Percentiles rank a stretch among this genome's conserved stretches.
Evolutionary conservation across 1,140 invertebrate species (phyloP).

Genomic region (Drusus annulatus): DNA sequence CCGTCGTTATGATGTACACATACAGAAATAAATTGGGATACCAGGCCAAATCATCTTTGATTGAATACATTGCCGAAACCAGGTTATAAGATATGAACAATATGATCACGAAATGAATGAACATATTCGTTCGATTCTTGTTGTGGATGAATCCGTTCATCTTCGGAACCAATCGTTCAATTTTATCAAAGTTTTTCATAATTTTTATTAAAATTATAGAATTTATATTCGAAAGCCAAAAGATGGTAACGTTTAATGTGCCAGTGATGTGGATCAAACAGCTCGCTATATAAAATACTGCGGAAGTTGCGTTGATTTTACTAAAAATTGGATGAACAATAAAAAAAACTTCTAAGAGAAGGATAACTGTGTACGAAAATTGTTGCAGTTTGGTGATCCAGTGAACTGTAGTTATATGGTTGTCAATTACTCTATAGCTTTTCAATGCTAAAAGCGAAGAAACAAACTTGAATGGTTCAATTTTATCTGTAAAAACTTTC

Average conservation of each 20-base stretch:
- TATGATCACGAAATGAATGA: not conserved
- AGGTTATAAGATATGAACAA: not conserved
- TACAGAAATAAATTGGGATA: not conserved
- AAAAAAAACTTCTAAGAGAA: not conserved
- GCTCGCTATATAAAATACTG: not conserved
- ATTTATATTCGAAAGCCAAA: constrained; percentile 3
- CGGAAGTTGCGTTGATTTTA: not conserved
- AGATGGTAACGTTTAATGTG: not conserved
- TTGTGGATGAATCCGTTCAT: not conserved
- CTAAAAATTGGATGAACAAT: not conserved
- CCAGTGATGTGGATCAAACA: not conserved
- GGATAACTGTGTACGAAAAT: not conserved
- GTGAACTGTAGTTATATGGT: not conserved
- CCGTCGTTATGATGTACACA: not conserved
- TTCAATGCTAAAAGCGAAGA: not conserved
- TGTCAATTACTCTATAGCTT: not conserved
- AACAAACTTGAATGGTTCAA: not conserved
- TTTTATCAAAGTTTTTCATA: not conserved
- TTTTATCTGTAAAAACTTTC: not conserved
- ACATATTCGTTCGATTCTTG: not conserved
- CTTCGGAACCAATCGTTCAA: constrained; percentile 5
- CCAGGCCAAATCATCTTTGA: not conserved
- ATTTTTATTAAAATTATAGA: not conserved
- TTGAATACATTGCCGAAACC: not conserved
- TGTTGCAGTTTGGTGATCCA: not conserved